Conservation (phyloP, 1,140 invertebrate species). For the Ridgeia piscesae region DNA sequence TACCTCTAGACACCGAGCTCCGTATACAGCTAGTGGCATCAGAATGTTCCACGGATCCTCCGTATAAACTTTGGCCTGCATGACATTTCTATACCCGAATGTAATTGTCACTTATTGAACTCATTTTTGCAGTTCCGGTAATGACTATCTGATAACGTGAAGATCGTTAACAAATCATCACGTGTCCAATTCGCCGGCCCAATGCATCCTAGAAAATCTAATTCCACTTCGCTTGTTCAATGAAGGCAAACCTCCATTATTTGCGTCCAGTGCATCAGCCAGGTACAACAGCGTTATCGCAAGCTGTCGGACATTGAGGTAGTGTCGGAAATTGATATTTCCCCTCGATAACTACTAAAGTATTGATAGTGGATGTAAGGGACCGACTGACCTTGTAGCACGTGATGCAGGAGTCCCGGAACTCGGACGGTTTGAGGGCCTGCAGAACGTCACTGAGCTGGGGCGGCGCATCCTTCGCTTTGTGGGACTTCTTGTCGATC, state of each 20-base stretch:
- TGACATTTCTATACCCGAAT: not conserved
- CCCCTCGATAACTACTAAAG: not conserved
- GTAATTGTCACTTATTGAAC: not conserved
- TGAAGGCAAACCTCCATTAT: not conserved
- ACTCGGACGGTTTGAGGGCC: constrained; percentile 63
- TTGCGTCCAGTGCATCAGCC: not conserved
- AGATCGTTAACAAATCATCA: not conserved
- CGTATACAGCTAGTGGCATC: not conserved
- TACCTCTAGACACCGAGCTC: not conserved
- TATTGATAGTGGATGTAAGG: not conserved
- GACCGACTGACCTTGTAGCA: constrained; percentile 61
- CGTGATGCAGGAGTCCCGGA: constrained; percentile 65
- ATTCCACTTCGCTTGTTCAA: not conserved
- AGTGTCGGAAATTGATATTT: not conserved
- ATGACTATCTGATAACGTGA: not conserved
- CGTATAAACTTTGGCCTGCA: not conserved
- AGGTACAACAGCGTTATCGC: not conserved
- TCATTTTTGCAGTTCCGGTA: not conserved
- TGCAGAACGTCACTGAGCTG: constrained; percentile 64
- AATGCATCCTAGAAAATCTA: not conserved
- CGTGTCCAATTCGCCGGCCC: not conserved
- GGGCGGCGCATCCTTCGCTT: constrained; percentile 61
- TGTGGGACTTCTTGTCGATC: constrained; percentile 60
- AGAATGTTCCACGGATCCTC: not conserved
- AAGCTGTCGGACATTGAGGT: not conserved